Conservation (phyloP, 1,140 invertebrate genomes). For the Hydropsyche tenuis region DNA sequence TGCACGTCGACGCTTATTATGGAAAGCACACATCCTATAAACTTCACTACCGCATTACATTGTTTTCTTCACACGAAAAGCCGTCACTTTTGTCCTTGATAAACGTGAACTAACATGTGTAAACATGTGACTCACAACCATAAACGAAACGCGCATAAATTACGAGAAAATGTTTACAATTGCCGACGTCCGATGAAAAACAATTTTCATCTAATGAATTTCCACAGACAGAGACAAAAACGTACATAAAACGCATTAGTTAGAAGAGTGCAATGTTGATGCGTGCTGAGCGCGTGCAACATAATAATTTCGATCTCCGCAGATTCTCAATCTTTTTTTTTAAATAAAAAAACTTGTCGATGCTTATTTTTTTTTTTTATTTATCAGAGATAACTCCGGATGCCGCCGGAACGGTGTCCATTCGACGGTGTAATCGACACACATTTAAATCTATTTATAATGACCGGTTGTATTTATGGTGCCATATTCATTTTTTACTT, state of each 20-base stretch:
- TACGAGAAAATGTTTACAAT: background rate
- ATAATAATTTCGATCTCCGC: background rate
- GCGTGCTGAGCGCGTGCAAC: slow-evolving; percentile 27
- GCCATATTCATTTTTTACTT: background rate
- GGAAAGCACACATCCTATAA: slow-evolving; percentile 4
- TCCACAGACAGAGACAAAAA: background rate
- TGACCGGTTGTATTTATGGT: slow-evolving; percentile 15
- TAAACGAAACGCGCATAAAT: too few species aligned
- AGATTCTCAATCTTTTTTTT: too few species aligned
- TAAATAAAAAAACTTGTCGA: background rate
- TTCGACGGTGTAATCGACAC: slow-evolving; percentile 13
- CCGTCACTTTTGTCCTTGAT: slow-evolving; percentile 2
- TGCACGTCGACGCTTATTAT: background rate
- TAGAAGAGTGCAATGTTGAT: background rate
- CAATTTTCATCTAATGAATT: slow-evolving; percentile 1
- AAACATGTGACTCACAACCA: background rate
- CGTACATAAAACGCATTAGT: background rate
- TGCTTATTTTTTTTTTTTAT: background rate
- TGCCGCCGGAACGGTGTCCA: background rate
- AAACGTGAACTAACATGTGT: background rate
- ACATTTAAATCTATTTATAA: slow-evolving; percentile 34
- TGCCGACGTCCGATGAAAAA: background rate
- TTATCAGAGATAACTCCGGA: slow-evolving; percentile 28
- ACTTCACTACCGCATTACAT: background rate
- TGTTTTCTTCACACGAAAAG: slow-evolving; percentile 13